Base-by-base conservation (phyloP, 2,113 vertebrate genomes). In the Sinocyclocheilus grahami region DNA sequence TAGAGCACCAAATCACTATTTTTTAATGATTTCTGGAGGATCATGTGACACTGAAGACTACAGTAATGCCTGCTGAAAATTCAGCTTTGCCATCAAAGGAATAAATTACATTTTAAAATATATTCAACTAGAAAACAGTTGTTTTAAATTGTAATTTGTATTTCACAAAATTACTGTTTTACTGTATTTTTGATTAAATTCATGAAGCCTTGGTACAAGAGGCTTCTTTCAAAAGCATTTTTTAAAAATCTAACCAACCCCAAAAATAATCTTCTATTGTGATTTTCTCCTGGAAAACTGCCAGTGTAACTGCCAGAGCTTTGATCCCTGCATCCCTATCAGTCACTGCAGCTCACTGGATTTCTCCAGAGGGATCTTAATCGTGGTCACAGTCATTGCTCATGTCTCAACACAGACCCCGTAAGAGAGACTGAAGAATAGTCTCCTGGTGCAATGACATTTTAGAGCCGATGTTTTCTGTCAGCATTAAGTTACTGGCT, bases 291-390 rank as follows among this genome's bases (percentile, higher is more conserved):
- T 60, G 14, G 27, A 77, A 46, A 42, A 85, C 20, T 39, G 65
- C 30, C 78, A 79, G 53, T 10, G 58, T 33, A 85, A 65, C 48
- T n/a, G n/a, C 63, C 55, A 33, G 72, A 67, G 22, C n/a, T 30
- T 65, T 42, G 33, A 76, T 62, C 30, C 37, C 60, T 82, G 60
- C 39, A 82, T 78, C 85, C 16, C 33, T 69, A 62, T 81, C 60
- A 67, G 74, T 53, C 75, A 85, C 27, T 18, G 80, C 78, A 62
- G 78, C 18, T 24, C 53, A 27, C 37, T 48, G 39, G 27, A 39
- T 78, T 86, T 75, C 55, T 72, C 71, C 58, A 58, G 58, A 78
- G 84, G 69, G n/a, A 85, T 62, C n/a, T 67, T 63, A 62, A 83
- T 83, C 63, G 1, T 48, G 37, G 39, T 27, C 51, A 53, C 46